Evolutionary conservation across 2,888 invertebrate genomes (phyloP), one percentile per base, ranked within the genome.

Genomic region (Perizoma flavofasciatum): DNA sequence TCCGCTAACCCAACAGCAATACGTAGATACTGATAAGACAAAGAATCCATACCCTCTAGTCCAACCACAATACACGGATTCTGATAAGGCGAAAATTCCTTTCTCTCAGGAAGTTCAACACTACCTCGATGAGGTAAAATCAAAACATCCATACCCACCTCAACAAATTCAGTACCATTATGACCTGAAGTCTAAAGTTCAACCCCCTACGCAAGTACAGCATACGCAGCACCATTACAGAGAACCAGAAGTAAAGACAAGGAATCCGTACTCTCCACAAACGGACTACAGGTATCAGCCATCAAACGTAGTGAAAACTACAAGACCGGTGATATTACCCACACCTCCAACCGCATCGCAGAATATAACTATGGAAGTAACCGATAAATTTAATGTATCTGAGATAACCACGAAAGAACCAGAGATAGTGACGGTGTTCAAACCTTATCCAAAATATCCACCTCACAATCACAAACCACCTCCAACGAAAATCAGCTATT

Each of bases 291-390:
- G 81, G 65, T 71, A 77, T 51, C 66, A 79, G 45, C 67, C 78
- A 7, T 75, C 83, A 2, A 85, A 84, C 66, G 61, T 77, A 6
- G 62, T 81, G 5, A 88, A 85, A 71, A 81, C 86, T 2, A 85
- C 84, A 2, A 82, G 84, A 55, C 86, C 87, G 7, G 82, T 85
- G 7, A 78, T 86, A 49, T 70, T 87, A 53, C 89, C 89, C 0
- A 88, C 89, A 8, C 86, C 86, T 1, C 55, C 63, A 32, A 63
- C 45, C 37, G 49, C 53, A 6, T 54, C 60, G 5, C 47, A 50
- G n/a, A 83, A 84, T 53, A 67, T 73, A 47, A 79, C 81, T 32
- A 64, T 71, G 8, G 83, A 84, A 39, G 68, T 75, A 5, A 74
- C 74, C 3, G 69, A 73, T 49, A 75, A 71, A 35, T 61, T 71